These are phyloP conservation scores for Synanthedon andrenaeformis DNA, from an alignment of 2,888 invertebrate species.

Conservation along the genomic window DNA sequence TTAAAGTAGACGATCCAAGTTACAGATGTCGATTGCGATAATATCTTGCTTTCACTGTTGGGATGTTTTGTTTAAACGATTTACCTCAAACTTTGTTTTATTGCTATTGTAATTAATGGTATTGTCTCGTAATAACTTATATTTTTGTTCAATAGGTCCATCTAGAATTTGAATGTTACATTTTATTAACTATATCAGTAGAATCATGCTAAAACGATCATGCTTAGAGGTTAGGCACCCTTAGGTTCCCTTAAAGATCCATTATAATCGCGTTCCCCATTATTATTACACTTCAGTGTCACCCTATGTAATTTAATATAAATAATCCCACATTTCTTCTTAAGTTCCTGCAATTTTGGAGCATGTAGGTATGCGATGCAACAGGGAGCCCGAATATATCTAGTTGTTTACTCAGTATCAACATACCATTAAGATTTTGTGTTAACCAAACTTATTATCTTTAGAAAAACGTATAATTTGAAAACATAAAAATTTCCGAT, in stretches of 20 bases:
- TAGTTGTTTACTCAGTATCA: conserved; percentile 19
- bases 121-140: background rate
- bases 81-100: background rate
- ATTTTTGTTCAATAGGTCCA: too few relatives aligned
- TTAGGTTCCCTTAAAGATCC: too few relatives aligned
- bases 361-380: conserved; percentile 35
- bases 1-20: conserved; percentile 45
- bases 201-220: too few relatives aligned
- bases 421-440: too few relatives aligned
- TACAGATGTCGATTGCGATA: conserved; percentile 52
- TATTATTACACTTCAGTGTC: background rate
- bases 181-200: too few relatives aligned
- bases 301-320: conserved; percentile 48
- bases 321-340: conserved; percentile 45
- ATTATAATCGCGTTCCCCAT: background rate
- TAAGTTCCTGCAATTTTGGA: conserved; percentile 10
- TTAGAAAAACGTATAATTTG: too few relatives aligned
- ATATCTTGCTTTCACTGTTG: conserved; percentile 29
- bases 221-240: too few relatives aligned
- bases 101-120: background rate
- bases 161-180: too few relatives aligned
- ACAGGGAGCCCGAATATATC: conserved; percentile 21
- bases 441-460: too few relatives aligned
- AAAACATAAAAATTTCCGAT: too few relatives aligned
- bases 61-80: conserved; percentile 7